Percentiles rank a stretch among this genome's conserved stretches.
Conservation (phyloP, 2,888 invertebrate species). For the Ellobium chinense region DNA sequence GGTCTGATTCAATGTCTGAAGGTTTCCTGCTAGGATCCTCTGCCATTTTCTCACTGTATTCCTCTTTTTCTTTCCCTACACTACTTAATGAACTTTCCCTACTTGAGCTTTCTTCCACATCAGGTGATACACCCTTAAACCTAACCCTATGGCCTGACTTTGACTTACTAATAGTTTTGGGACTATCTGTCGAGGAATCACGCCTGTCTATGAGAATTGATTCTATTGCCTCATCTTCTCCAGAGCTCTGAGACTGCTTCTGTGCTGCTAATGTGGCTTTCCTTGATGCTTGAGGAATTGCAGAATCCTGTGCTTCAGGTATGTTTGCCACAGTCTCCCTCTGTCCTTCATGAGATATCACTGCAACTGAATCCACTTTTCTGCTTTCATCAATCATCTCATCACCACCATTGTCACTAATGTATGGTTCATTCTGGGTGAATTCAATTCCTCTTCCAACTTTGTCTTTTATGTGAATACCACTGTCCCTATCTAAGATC, state of each 20-base stretch:
- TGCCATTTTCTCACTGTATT: not conserved
- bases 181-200: not conserved
- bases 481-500: no score
- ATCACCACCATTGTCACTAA: no score
- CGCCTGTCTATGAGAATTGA: not conserved
- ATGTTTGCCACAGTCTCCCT: not conserved
- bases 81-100: conserved; percentile 4
- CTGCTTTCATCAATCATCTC: no score
- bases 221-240: conserved; percentile 7
- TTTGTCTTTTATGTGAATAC: no score
- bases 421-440: no score
- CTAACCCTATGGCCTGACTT: conserved; percentile 48
- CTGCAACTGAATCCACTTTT: no score
- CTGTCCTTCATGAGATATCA: no score
- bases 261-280: not conserved
- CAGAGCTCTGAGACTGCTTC: not conserved
- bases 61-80: not conserved
- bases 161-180: conserved; percentile 8
- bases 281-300: not conserved
- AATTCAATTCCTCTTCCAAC: no score
- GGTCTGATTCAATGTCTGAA: not conserved
- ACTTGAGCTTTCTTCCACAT: conserved; percentile 9
- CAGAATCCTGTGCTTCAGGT: not conserved
- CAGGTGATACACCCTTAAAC: conserved; percentile 47
- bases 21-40: not conserved